Percentiles rank a stretch among this genome's conserved stretches.
Evolutionary conservation across 2,797 vertebrate genomes (phyloP).

Genomic region (Peromyscus nudipes): DNA sequence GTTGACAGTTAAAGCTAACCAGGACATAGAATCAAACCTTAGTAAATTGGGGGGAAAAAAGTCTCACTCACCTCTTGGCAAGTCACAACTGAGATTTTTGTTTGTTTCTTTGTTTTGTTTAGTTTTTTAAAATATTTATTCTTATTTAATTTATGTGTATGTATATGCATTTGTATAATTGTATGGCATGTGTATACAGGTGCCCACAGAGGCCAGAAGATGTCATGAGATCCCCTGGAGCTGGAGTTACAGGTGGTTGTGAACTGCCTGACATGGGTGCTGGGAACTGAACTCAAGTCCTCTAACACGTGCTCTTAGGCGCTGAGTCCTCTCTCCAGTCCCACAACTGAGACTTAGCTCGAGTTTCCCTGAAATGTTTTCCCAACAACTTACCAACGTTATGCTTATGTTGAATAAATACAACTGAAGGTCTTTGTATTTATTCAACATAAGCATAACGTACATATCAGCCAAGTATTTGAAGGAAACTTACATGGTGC

Average conservation of each 20-base stretch:
- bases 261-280: background rate
- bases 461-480: background rate
- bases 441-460: background rate
- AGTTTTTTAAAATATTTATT: background rate
- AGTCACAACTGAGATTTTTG: background rate
- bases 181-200: background rate
- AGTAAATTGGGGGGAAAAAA: background rate
- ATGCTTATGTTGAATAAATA: too few relatives aligned
- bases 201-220: background rate
- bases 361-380: background rate
- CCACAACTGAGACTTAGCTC: slow-evolving; percentile 1
- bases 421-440: background rate
- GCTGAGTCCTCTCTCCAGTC: background rate
- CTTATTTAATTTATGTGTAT: background rate
- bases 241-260: background rate
- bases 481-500: background rate
- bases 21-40: background rate
- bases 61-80: background rate
- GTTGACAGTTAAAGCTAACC: background rate
- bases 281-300: background rate
- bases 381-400: background rate
- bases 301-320: background rate
- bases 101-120: background rate
- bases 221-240: background rate
- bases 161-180: background rate